Conservation (phyloP, 1,140 invertebrate genomes). For the Eurytemora carolleeae region DNA sequence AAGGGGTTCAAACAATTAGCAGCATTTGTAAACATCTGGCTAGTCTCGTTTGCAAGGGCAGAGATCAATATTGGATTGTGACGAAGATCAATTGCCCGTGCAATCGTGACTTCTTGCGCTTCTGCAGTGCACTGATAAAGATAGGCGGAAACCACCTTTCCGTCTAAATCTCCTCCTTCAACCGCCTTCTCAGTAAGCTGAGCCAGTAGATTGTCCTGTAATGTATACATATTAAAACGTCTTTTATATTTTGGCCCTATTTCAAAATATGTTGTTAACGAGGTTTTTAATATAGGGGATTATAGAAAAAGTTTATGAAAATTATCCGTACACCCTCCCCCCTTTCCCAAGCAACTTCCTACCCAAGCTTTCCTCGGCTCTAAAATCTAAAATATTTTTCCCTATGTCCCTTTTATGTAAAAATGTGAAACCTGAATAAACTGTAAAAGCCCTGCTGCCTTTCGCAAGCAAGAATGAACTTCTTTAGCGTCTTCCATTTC, state of each 20-base stretch:
- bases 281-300: too few species aligned
- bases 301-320: too few species aligned
- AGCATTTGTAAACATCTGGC: conserved; percentile 38
- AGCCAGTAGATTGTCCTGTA: conserved; percentile 17
- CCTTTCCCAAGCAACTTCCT: too few species aligned
- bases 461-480: conserved; percentile 40
- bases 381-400: too few species aligned
- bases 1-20: conserved; percentile 36
- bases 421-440: conserved; percentile 26
- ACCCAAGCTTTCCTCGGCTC: too few species aligned
- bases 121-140: conserved; percentile 46
- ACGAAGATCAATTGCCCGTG: conserved; percentile 46
- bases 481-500: conserved; percentile 46
- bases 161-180: conserved; percentile 39
- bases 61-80: conserved; percentile 41
- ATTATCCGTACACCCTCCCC: too few species aligned
- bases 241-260: too few species aligned
- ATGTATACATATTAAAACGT: too few species aligned
- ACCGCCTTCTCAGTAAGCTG: conserved; percentile 29
- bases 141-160: conserved; percentile 39
- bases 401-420: not conserved
- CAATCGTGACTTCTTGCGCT: conserved; percentile 51
- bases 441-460: conserved; percentile 43
- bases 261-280: too few species aligned
- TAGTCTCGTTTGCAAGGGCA: conserved; percentile 42